A percentile compares a stretch with the other conserved stretches of the same genome.
These are phyloP conservation scores for Nematolebias whitei DNA, from an alignment of 2,113 vertebrate genomes.

Conservation along the genomic window DNA sequence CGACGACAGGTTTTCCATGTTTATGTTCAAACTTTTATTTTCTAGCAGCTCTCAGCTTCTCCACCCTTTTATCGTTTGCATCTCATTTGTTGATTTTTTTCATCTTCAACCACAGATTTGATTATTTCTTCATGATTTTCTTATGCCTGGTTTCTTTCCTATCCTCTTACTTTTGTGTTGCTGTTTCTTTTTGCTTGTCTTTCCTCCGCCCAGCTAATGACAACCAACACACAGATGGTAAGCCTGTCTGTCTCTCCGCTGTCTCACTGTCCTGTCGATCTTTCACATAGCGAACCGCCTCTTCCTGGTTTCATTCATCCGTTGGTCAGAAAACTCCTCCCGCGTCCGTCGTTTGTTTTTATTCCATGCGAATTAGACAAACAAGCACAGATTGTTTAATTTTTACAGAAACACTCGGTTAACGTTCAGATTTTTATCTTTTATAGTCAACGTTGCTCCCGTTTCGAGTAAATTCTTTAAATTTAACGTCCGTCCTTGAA, in stretches of 20 bases:
- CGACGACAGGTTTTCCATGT: constrained; percentile 67
- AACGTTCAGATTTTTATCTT: no score
- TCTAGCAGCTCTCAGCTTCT: constrained; percentile 60
- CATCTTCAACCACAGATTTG: constrained; percentile 33
- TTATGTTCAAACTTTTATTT: constrained; percentile 68
- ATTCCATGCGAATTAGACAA: no score
- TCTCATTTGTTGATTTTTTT: constrained; percentile 4
- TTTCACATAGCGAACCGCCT: constrained; percentile 54
- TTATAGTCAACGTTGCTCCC: no score
- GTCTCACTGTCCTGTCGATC: constrained; percentile 56
- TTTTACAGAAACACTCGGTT: no score
- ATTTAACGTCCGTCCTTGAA: no score
- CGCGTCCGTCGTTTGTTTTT: background rate
- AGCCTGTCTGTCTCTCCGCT: constrained; percentile 83
- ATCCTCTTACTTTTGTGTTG: constrained; percentile 83
- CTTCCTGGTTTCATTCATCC: constrained; percentile 28
- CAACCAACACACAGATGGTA: constrained; percentile 98
- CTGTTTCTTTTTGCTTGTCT: constrained; percentile 86
- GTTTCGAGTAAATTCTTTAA: no score
- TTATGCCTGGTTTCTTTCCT: constrained; percentile 82
- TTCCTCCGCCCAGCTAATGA: constrained; percentile 95
- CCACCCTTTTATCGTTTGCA: constrained; percentile 48
- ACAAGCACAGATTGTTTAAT: no score
- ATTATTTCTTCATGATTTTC: constrained; percentile 60
- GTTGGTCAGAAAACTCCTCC: background rate